Conservation (phyloP, 2,888 invertebrate genomes). For the Hemistola chrysoprasaria region DNA sequence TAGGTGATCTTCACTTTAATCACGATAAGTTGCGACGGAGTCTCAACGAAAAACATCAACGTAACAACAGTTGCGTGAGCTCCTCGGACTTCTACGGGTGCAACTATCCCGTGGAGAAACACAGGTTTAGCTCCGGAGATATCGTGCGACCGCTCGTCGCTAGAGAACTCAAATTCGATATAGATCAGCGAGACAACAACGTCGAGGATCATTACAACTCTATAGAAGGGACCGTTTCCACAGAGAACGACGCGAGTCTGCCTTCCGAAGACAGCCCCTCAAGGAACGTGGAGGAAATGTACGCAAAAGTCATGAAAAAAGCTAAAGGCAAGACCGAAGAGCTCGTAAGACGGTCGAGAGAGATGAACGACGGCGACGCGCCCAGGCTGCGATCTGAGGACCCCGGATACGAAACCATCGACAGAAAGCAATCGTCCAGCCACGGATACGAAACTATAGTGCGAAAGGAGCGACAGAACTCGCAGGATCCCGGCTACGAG, state of each 20-base stretch:
- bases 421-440: slow-evolving; percentile 67
- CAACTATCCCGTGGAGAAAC: slow-evolving; percentile 78
- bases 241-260: slow-evolving; percentile 54
- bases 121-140: slow-evolving; percentile 75
- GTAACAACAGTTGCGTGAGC: slow-evolving; percentile 78
- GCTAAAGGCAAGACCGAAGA: slow-evolving; percentile 76
- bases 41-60: slow-evolving; percentile 77
- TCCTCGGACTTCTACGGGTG: slow-evolving; percentile 80
- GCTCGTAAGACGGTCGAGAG: slow-evolving; percentile 51
- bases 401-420: slow-evolving; percentile 77
- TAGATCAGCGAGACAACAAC: slow-evolving; percentile 55
- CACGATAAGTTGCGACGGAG: slow-evolving; percentile 74
- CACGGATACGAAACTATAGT: slow-evolving; percentile 84
- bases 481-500: slow-evolving; percentile 85
- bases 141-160: slow-evolving; percentile 72
- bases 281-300: slow-evolving; percentile 93
- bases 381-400: slow-evolving; percentile 69
- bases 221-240: slow-evolving; percentile 61
- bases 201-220: slow-evolving; percentile 69
- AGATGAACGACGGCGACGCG: slow-evolving; percentile 40
- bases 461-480: slow-evolving; percentile 60
- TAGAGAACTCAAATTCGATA: slow-evolving; percentile 68
- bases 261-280: slow-evolving; percentile 80
- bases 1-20: slow-evolving; percentile 74
- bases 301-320: slow-evolving; percentile 92